These are phyloP conservation scores for Papilio machaon DNA, from an alignment of 1,140 invertebrate genomes.

Conservation along the genomic window DNA sequence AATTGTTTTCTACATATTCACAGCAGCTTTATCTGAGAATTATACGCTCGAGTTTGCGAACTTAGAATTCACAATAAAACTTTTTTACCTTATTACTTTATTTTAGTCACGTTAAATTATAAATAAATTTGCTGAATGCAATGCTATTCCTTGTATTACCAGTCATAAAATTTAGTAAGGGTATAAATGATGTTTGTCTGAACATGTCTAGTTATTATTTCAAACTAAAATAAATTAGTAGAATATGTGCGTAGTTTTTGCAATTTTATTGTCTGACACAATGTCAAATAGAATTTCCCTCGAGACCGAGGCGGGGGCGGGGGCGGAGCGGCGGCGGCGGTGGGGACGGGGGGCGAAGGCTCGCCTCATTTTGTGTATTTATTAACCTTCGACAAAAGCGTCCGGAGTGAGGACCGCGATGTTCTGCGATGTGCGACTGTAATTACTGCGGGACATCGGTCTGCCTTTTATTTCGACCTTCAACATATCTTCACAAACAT, in stretches of 20 bases:
- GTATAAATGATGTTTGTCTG: not conserved
- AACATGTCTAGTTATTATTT: not conserved
- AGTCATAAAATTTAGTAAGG: not conserved
- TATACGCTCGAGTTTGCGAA: not conserved
- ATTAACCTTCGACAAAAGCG: not conserved
- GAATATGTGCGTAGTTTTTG: not conserved
- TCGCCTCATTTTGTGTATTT: not conserved
- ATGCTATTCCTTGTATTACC: not conserved
- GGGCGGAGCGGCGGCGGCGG: not conserved
- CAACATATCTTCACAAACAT: not conserved
- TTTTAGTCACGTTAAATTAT: too few species aligned
- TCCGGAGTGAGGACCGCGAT: not conserved
- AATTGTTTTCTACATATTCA: not conserved
- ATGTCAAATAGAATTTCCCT: not conserved
- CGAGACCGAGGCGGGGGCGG: not conserved
- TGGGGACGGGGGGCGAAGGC: not conserved
- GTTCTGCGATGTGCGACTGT: not conserved
- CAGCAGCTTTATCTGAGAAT: not conserved
- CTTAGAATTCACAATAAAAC: not conserved
- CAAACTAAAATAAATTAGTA: conserved; percentile 3
- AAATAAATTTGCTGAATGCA: too few species aligned
- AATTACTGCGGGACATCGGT: not conserved
- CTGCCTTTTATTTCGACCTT: not conserved
- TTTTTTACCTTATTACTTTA: too few species aligned
- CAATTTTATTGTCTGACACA: not conserved